Percentiles rank a stretch among this genome's conserved stretches.
These are phyloP conservation scores for Rhipidura dahli DNA, from an alignment of 2,113 vertebrate species.

Conservation along the genomic window DNA sequence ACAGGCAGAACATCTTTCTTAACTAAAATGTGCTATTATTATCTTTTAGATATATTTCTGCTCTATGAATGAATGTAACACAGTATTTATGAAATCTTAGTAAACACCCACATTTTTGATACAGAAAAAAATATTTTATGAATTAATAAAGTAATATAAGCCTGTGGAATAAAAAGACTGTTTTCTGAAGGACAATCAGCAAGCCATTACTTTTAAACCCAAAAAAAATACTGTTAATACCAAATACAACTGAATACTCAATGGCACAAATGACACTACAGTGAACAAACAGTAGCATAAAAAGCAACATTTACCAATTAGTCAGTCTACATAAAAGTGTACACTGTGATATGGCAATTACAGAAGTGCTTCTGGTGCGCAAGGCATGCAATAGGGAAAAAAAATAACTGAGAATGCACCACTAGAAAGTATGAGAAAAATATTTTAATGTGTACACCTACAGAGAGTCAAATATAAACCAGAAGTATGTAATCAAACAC, in stretches of 20 bases:
- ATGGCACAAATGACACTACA: conserved; percentile 48
- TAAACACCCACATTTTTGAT: conserved; percentile 17
- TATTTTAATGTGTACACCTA: background rate
- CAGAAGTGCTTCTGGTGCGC: background rate
- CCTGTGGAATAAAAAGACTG: conserved; percentile 24
- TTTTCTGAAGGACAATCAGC: conserved; percentile 32
- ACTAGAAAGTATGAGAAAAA: background rate
- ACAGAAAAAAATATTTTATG: background rate
- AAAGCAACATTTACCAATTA: conserved; percentile 38
- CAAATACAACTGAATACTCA: background rate
- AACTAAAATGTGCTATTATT: background rate
- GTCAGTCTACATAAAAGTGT: conserved; percentile 27
- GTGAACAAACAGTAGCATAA: conserved; percentile 19
- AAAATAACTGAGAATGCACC: background rate
- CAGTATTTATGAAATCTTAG: conserved; percentile 43
- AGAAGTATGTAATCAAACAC: background rate
- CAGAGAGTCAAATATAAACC: conserved; percentile 34
- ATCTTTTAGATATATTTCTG: conserved; percentile 50
- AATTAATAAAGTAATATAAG: conserved; percentile 22
- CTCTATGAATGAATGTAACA: conserved; percentile 37
- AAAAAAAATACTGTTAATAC: conserved; percentile 29
- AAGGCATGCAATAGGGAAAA: background rate
- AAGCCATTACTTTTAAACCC: conserved; percentile 48
- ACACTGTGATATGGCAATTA: conserved; percentile 49
- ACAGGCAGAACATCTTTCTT: conserved; percentile 36